Percentiles rank a stretch among this genome's conserved stretches.
These are phyloP conservation scores for Trichopria drosophilae DNA, from an alignment of 2,888 invertebrate genomes.

Conservation along the genomic window DNA sequence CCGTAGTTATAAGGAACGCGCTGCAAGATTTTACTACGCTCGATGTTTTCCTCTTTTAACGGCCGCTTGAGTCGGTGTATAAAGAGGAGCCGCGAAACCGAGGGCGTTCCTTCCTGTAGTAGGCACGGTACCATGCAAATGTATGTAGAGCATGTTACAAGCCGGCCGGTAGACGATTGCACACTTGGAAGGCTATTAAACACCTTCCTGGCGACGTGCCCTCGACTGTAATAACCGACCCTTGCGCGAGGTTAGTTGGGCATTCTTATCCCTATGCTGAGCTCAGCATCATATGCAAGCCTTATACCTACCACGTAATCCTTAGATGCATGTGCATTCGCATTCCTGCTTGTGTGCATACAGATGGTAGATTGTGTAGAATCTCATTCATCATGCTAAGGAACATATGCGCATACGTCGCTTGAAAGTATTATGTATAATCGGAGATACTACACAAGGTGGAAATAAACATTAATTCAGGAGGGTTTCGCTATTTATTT, in stretches of 20 bases:
- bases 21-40: too few species aligned
- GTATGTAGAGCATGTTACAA: conserved; percentile 51
- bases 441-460: too few species aligned
- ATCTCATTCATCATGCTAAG: too few species aligned
- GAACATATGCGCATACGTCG: too few species aligned
- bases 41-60: too few species aligned
- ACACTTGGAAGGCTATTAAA: conserved; percentile 55
- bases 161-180: conserved; percentile 46
- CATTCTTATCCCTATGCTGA: conserved; percentile 18
- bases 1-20: too few species aligned
- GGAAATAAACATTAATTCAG: too few species aligned
- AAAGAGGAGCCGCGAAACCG: conserved; percentile 31
- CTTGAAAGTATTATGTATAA: too few species aligned
- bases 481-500: too few species aligned
- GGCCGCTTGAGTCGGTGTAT: conserved; percentile 1
- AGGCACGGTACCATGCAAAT: conserved; percentile 49
- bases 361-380: too few species aligned
- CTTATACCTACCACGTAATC: too few species aligned
- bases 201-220: conserved; percentile 52
- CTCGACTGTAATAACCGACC: conserved; percentile 44
- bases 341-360: not conserved
- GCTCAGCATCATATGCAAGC: too few species aligned
- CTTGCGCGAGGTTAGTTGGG: conserved; percentile 28
- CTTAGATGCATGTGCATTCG: conserved; percentile 11
- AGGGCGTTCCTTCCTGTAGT: conserved; percentile 36